Percentiles rank a stretch among this genome's conserved stretches.
phyloP scores from a whole-genome alignment of 2,888 invertebrate species.

The Agrilus cyanescens region DNA sequence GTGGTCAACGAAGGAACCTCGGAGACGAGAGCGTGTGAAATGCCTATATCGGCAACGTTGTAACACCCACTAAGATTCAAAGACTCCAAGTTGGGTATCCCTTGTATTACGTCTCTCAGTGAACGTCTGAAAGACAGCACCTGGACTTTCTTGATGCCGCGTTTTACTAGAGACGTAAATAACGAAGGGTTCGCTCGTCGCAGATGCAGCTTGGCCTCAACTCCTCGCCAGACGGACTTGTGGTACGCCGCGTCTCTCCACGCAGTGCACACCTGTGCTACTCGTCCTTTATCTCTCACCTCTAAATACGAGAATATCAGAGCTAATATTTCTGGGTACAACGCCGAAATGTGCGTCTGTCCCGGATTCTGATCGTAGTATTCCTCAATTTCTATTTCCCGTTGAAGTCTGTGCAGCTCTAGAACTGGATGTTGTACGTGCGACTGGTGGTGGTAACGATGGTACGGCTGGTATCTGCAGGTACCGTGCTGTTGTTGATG shows the following conservation, averaged over 20 bases:
- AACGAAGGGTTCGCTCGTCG: constrained; percentile 71
- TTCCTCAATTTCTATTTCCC: constrained; percentile 18
- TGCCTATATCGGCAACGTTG: constrained; percentile 77
- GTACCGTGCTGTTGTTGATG: constrained; percentile 39
- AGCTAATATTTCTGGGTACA: constrained; percentile 87
- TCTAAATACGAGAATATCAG: constrained; percentile 84
- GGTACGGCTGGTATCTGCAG: constrained; percentile 48
- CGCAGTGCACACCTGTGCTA: constrained; percentile 76
- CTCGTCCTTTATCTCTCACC: constrained; percentile 78
- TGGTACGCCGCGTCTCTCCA: constrained; percentile 92
- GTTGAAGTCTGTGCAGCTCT: constrained; percentile 24
- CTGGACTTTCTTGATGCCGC: constrained; percentile 82
- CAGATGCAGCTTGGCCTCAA: constrained; percentile 82
- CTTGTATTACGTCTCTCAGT: constrained; percentile 72
- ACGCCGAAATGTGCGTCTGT: constrained; percentile 69
- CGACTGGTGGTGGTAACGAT: constrained; percentile 56
- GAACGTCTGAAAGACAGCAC: constrained; percentile 75
- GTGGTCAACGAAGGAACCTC: constrained; percentile 66
- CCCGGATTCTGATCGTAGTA: constrained; percentile 24
- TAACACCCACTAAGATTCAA: constrained; percentile 88
- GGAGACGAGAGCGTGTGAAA: constrained; percentile 69
- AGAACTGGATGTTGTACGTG: constrained; percentile 38
- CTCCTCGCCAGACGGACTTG: constrained; percentile 87
- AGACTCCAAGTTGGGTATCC: constrained; percentile 75
- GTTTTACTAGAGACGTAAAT: constrained; percentile 72